Conservation (phyloP, 2,888 invertebrate species). For the Polyommatus icarus region DNA sequence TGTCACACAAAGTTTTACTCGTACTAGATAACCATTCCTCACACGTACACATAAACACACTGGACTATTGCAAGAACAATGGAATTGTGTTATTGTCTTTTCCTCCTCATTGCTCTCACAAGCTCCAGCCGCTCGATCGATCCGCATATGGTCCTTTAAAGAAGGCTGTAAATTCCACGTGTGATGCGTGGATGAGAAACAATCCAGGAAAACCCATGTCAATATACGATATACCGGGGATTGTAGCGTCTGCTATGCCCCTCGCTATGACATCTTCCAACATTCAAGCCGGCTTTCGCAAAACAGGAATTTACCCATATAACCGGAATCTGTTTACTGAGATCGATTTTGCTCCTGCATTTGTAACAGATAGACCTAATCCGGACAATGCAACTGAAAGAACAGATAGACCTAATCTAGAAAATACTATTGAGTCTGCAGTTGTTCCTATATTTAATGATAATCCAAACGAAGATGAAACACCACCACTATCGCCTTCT, state of each 20-base stretch:
- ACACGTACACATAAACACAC: background rate
- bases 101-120: conserved; percentile 16
- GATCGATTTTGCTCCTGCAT: conserved; percentile 13
- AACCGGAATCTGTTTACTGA: conserved; percentile 16
- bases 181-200: conserved; percentile 20
- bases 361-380: too few species aligned
- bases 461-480: conserved; percentile 30
- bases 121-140: conserved; percentile 39
- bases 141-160: conserved; percentile 31
- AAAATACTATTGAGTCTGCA: conserved; percentile 7
- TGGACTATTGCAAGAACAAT: conserved; percentile 28
- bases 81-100: conserved; percentile 29
- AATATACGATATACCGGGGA: conserved; percentile 19
- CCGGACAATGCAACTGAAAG: background rate
- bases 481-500: conserved; percentile 31
- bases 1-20: background rate
- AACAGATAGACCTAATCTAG: conserved; percentile 3
- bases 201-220: conserved; percentile 10
- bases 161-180: conserved; percentile 12
- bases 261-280: conserved; percentile 27
- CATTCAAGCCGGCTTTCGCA: conserved; percentile 19
- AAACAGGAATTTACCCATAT: background rate
- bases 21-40: background rate
- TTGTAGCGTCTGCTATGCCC: conserved; percentile 26
- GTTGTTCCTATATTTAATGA: conserved; percentile 11